phyloP scores from a whole-genome alignment of 2,888 invertebrate species.

The Dynastes grantii region DNA sequence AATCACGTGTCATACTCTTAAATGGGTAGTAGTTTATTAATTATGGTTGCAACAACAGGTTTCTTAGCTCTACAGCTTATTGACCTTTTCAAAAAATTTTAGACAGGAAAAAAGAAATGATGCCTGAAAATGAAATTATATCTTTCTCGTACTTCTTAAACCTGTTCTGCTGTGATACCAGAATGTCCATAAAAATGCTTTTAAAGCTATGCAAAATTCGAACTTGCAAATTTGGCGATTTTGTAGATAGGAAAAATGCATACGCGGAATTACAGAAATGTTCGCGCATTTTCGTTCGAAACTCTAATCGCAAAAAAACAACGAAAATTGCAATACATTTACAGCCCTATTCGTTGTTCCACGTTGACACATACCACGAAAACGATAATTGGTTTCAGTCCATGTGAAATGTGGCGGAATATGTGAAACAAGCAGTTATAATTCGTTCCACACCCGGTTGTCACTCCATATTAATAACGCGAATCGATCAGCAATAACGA shows the following conservation, averaged over 20 bases:
- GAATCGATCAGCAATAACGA: slow-evolving; percentile 66
- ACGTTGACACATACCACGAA: slow-evolving; percentile 29
- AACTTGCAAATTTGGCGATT: too few species aligned
- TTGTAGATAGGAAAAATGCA: background rate
- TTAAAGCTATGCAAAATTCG: too few species aligned
- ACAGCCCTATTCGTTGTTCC: slow-evolving; percentile 17
- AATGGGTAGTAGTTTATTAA: too few species aligned
- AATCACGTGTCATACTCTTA: too few species aligned
- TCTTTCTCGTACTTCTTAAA: too few species aligned
- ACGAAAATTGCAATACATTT: slow-evolving; percentile 12
- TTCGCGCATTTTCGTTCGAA: slow-evolving; percentile 1
- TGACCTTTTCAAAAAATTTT: too few species aligned
- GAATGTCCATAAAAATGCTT: too few species aligned
- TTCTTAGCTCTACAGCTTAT: too few species aligned
- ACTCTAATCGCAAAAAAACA: background rate
- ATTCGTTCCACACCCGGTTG: slow-evolving; percentile 61
- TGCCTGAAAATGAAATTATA: too few species aligned
- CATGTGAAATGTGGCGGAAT: slow-evolving; percentile 50
- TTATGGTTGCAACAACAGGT: too few species aligned
- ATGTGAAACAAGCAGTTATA: slow-evolving; percentile 55
- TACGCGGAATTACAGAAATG: background rate
- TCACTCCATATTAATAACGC: slow-evolving; percentile 65
- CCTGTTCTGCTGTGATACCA: too few species aligned
- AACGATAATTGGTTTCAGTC: slow-evolving; percentile 49
- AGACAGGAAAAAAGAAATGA: too few species aligned